These are phyloP conservation scores for Cheilosia scutellata DNA, from an alignment of 2,888 invertebrate species.

Conservation along the genomic window DNA sequence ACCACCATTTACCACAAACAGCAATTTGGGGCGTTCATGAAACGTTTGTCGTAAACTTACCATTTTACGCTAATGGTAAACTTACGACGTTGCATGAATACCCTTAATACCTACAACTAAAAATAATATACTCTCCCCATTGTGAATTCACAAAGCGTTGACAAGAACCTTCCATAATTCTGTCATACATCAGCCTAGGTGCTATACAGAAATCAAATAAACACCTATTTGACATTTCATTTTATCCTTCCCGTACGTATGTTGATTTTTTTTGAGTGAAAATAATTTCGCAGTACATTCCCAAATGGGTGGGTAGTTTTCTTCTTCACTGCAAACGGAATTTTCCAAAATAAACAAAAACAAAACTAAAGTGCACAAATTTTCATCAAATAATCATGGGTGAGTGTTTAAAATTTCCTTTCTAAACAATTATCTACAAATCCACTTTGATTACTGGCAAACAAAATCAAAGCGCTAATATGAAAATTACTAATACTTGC, in stretches of 20 bases:
- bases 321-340: constrained; percentile 49
- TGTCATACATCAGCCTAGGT: background rate
- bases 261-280: constrained; percentile 64
- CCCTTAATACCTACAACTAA: too few relatives aligned
- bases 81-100: too few relatives aligned
- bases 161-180: background rate
- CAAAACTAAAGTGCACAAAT: constrained; percentile 26
- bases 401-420: constrained; percentile 32
- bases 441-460: background rate
- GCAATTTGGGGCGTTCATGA: too few relatives aligned
- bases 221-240: constrained; percentile 49
- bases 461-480: background rate
- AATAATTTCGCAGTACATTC: constrained; percentile 65
- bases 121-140: background rate
- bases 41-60: too few relatives aligned
- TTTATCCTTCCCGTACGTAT: constrained; percentile 33
- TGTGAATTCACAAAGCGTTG: background rate
- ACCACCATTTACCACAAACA: too few relatives aligned
- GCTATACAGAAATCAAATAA: constrained; percentile 7
- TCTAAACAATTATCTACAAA: background rate
- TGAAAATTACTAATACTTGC: too few relatives aligned
- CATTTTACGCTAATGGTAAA: too few relatives aligned
- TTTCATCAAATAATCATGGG: constrained; percentile 64
- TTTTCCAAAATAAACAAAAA: constrained; percentile 73
- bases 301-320: constrained; percentile 74